phyloP scores from a whole-genome alignment of 2,113 vertebrate species.

The Muntiacus reevesi region DNA sequence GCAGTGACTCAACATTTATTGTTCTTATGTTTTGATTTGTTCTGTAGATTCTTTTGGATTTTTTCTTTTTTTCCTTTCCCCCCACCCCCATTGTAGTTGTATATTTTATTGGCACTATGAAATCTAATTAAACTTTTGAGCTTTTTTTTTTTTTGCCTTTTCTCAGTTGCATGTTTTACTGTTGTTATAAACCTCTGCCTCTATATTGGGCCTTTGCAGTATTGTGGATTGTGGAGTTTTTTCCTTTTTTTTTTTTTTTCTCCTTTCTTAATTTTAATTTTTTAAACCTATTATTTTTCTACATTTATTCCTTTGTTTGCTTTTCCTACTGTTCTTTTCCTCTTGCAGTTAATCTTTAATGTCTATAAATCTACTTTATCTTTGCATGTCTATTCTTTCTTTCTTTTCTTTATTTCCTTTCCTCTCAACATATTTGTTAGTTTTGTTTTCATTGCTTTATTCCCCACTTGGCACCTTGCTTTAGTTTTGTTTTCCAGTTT shows the following conservation, averaged over 20 bases:
- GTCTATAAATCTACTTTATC: neutral
- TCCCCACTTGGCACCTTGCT: neutral
- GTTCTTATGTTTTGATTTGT: neutral
- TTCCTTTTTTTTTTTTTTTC: neutral
- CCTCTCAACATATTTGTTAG: neutral
- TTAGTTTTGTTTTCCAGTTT: neutral
- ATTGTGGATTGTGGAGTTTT: neutral
- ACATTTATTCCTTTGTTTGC: neutral
- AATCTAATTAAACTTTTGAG: neutral
- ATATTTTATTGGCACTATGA: neutral
- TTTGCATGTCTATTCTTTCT: neutral
- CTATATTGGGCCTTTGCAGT: neutral
- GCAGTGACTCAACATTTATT: neutral
- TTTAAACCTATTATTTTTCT: neutral
- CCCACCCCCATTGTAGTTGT: neutral
- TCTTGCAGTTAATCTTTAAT: neutral
- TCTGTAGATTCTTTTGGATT: neutral
- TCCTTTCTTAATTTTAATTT: neutral
- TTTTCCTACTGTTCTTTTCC: neutral
- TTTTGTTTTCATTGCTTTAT: neutral
- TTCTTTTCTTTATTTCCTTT: neutral
- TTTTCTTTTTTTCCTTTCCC: neutral
- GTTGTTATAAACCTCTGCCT: neutral
- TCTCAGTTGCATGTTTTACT: neutral
- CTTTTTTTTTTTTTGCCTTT: neutral